phyloP scores from a whole-genome alignment of 2,797 vertebrate species.

The Poeciliopsis paucimaculata region DNA sequence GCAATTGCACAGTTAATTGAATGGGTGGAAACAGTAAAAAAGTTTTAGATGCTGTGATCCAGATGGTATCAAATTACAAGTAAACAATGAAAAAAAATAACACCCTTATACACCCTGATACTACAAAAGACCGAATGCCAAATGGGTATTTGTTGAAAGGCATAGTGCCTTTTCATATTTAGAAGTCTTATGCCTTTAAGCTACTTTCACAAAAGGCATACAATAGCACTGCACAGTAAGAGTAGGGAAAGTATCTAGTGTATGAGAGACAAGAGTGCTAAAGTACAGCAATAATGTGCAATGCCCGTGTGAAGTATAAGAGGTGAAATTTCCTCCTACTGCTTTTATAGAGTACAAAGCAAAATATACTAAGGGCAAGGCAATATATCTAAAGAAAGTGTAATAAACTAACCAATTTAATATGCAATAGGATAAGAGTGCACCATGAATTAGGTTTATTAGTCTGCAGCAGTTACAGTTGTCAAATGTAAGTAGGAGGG shows the following conservation, averaged over 20 bases:
- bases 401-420: constrained; percentile 50
- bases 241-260: constrained; percentile 11
- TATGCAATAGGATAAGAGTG: constrained; percentile 44
- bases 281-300: constrained; percentile 36
- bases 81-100: neutral
- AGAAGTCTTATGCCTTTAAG: constrained; percentile 25
- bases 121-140: neutral
- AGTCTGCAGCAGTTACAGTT: constrained; percentile 47
- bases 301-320: constrained; percentile 28
- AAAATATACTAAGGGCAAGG: constrained; percentile 44
- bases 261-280: constrained; percentile 41
- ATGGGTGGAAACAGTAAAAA: neutral
- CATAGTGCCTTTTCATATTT: constrained; percentile 6
- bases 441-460: constrained; percentile 51
- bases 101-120: too few species aligned
- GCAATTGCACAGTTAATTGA: neutral
- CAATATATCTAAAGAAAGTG: constrained; percentile 26
- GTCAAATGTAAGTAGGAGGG: constrained; percentile 38
- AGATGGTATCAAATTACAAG: neutral
- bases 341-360: constrained; percentile 58
- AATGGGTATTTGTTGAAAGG: constrained; percentile 1
- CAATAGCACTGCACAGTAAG: constrained; percentile 21
- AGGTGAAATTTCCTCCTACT: constrained; percentile 44
- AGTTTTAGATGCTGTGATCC: neutral
- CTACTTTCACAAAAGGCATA: constrained; percentile 27